Evolutionary conservation across 1,140 invertebrate genomes (phyloP).

Genomic region (Zophobas atratus): DNA sequence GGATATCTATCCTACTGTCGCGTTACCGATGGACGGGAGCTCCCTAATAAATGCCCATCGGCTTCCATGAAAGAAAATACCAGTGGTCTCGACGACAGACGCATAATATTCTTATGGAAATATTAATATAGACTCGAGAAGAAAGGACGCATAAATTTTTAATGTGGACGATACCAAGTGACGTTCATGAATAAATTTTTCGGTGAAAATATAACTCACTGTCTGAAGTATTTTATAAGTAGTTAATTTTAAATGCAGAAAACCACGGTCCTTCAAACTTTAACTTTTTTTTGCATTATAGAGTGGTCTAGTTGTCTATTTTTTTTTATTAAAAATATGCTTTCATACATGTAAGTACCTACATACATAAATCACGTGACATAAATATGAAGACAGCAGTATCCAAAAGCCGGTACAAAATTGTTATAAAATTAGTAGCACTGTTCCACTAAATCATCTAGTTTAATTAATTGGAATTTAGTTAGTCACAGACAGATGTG

Average conservation of each 20-base stretch:
- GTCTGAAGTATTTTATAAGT: conserved; percentile 17
- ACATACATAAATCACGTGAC: no score
- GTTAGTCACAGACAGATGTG: no score
- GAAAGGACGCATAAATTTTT: conserved; percentile 62
- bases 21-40: conserved; percentile 58
- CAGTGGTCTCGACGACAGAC: conserved; percentile 60
- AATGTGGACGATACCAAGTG: conserved; percentile 28
- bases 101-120: conserved; percentile 66
- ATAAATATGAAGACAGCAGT: no score
- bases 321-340: no score
- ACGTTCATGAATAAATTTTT: conserved; percentile 36
- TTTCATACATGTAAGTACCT: no score
- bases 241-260: conserved; percentile 8
- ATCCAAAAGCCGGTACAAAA: no score
- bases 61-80: conserved; percentile 57
- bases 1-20: conserved; percentile 56
- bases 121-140: conserved; percentile 63
- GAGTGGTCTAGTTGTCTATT: neutral
- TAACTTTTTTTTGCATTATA: neutral
- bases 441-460: no score
- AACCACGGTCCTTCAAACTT: neutral
- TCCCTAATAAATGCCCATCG: conserved; percentile 61
- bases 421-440: no score
- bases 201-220: conserved; percentile 17
- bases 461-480: no score